Percentiles rank a stretch among this genome's conserved stretches.
These are phyloP conservation scores for Diplodus sargus DNA, from an alignment of 2,797 vertebrate species.

Conservation along the genomic window DNA sequence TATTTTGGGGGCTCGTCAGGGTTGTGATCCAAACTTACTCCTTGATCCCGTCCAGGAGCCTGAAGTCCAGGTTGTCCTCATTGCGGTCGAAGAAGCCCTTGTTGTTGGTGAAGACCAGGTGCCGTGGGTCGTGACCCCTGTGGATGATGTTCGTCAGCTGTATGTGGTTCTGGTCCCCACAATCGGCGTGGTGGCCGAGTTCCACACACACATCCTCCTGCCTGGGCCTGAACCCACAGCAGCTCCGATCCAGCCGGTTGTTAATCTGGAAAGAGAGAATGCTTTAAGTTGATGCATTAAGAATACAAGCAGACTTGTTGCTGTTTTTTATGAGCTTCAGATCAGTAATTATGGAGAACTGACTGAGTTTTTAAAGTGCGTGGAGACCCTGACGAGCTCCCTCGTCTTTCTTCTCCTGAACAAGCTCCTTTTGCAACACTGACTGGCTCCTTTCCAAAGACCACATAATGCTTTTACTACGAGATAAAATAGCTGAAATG, in stretches of 20 bases:
- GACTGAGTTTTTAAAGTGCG: not conserved
- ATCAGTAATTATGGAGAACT: not conserved
- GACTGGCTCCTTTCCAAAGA: not conserved
- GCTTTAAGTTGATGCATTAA: not conserved
- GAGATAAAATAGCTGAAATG: not conserved
- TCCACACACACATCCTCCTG: constrained; percentile 89
- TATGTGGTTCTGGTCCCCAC: constrained; percentile 81
- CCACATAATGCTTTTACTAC: not conserved
- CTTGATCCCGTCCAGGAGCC: constrained; percentile 92
- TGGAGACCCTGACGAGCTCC: not conserved
- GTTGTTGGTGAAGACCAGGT: constrained; percentile 91
- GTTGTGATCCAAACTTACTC: constrained; percentile 87
- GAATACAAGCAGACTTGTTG: not conserved
- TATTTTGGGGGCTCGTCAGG: not conserved
- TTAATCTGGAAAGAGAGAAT: constrained; percentile 86
- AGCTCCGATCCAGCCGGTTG: constrained; percentile 92
- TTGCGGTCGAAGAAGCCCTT: constrained; percentile 95
- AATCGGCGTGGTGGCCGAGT: constrained; percentile 81
- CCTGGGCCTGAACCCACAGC: constrained; percentile 94
- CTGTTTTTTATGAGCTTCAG: not conserved
- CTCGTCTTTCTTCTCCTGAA: not conserved
- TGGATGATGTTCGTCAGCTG: constrained; percentile 89
- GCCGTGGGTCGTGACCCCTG: constrained; percentile 85
- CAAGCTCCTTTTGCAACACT: not conserved
- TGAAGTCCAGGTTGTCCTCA: constrained; percentile 96